A percentile compares a stretch with the other conserved stretches of the same genome.
Evolutionary conservation across 2,797 vertebrate species (phyloP).

Genomic region (Falco naumanni): DNA sequence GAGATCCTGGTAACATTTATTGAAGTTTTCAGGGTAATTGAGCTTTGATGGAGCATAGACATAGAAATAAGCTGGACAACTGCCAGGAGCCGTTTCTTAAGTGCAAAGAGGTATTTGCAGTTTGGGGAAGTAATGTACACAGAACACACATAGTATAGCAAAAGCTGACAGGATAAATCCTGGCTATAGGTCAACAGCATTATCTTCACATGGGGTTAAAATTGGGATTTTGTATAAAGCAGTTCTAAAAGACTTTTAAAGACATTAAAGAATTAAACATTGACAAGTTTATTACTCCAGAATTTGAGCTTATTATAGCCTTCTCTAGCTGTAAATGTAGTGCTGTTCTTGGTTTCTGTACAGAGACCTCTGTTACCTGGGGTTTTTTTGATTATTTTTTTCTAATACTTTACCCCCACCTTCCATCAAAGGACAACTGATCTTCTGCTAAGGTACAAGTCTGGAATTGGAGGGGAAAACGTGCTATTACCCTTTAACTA

Average conservation of each 20-base stretch:
- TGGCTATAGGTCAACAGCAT: neutral
- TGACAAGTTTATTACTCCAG: neutral
- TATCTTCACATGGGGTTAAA: neutral
- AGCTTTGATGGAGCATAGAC: constrained; percentile 48
- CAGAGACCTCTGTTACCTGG: neutral
- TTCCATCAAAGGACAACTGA: neutral
- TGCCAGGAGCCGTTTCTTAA: constrained; percentile 40
- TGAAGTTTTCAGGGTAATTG: constrained; percentile 43
- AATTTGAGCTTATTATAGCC: neutral
- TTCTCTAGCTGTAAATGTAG: neutral
- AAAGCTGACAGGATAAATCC: neutral
- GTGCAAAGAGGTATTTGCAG: constrained; percentile 12
- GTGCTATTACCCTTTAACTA: neutral
- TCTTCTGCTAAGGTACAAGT: neutral
- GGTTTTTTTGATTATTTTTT: neutral
- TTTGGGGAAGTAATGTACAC: neutral
- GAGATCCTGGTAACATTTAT: constrained; percentile 41
- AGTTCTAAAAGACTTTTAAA: neutral
- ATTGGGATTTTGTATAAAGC: neutral
- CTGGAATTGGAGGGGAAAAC: neutral
- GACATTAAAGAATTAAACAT: constrained; percentile 10
- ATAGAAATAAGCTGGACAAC: constrained; percentile 46
- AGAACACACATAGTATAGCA: neutral
- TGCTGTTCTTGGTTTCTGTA: neutral
- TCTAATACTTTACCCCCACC: neutral